Percentiles rank a stretch among this genome's conserved stretches.
Evolutionary conservation across 2,113 vertebrate genomes (phyloP).

Genomic region (Piprites chloris): DNA sequence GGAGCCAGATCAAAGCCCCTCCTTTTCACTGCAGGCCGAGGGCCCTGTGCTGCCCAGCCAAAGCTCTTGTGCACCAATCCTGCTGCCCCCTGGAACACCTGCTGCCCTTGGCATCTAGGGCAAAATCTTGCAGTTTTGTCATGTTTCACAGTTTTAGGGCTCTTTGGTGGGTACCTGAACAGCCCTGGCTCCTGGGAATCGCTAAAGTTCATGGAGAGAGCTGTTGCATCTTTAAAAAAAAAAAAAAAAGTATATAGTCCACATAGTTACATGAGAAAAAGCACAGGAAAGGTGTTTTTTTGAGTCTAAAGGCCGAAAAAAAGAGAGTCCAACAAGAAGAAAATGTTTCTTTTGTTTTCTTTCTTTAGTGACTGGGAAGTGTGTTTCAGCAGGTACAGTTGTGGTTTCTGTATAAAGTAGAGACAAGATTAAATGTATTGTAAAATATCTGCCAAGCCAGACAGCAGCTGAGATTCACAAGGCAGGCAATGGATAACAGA

Average conservation of each 20-base stretch:
- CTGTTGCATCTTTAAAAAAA: not conserved
- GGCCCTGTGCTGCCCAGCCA: not conserved
- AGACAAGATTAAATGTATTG: not conserved
- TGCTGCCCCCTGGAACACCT: not conserved
- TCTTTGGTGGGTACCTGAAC: not conserved
- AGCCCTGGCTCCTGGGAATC: not conserved
- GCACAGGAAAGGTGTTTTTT: not conserved
- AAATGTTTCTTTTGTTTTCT: not conserved
- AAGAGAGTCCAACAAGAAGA: not conserved
- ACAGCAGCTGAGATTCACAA: not conserved
- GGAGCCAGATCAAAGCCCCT: not conserved
- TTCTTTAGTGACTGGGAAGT: not conserved
- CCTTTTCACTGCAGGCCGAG: not conserved
- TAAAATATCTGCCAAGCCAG: not conserved
- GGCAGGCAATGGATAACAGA: not conserved
- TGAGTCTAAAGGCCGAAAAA: not conserved
- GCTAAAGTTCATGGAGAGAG: not conserved
- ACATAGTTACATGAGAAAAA: not conserved
- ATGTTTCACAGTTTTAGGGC: not conserved
- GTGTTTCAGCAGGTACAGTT: not conserved
- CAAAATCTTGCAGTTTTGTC: not conserved
- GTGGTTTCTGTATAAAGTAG: not conserved
- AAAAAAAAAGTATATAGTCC: not conserved
- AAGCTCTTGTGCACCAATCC: not conserved
- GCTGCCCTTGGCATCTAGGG: not conserved